These are phyloP conservation scores for Paedocypris micromegethes DNA, from an alignment of 2,797 vertebrate species.

Conservation along the genomic window DNA sequence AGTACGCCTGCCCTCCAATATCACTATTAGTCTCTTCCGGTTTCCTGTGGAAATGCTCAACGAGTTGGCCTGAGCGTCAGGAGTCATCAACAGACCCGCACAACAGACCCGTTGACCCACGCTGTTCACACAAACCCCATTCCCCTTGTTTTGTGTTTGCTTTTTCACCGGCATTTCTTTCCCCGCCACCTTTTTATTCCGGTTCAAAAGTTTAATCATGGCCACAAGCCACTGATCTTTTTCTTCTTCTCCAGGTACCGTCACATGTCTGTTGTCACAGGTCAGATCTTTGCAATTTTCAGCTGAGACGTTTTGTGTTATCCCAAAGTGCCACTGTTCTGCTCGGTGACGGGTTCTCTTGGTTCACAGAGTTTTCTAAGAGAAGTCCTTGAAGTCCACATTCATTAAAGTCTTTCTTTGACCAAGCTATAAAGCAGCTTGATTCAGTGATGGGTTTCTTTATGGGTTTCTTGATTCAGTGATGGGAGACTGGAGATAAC, in stretches of 20 bases:
- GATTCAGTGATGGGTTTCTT: constrained; percentile 17
- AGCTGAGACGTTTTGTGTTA: constrained; percentile 9
- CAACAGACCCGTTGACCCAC: not conserved
- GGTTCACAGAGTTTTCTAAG: constrained; percentile 24
- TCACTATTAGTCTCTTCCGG: no score
- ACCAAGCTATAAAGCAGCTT: constrained; percentile 3
- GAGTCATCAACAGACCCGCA: constrained; percentile 5
- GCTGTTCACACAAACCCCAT: constrained; percentile 1
- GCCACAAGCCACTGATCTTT: not conserved
- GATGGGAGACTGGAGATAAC: not conserved
- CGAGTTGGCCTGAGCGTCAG: constrained; percentile 8
- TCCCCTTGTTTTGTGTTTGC: not conserved
- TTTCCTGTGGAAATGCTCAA: not conserved
- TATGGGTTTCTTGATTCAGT: not conserved
- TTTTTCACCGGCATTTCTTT: not conserved
- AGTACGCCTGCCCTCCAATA: no score
- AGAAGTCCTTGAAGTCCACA: constrained; percentile 10
- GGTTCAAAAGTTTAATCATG: not conserved
- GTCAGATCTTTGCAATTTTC: constrained; percentile 15
- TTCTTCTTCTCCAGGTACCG: constrained; percentile 1
- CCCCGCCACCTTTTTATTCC: not conserved
- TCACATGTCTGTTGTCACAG: constrained; percentile 19
- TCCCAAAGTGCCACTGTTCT: constrained; percentile 8
- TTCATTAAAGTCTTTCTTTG: constrained; percentile 14
- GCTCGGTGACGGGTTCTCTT: constrained; percentile 7